Conservation (phyloP, 2,888 invertebrate species). For the Volucella inflata region DNA sequence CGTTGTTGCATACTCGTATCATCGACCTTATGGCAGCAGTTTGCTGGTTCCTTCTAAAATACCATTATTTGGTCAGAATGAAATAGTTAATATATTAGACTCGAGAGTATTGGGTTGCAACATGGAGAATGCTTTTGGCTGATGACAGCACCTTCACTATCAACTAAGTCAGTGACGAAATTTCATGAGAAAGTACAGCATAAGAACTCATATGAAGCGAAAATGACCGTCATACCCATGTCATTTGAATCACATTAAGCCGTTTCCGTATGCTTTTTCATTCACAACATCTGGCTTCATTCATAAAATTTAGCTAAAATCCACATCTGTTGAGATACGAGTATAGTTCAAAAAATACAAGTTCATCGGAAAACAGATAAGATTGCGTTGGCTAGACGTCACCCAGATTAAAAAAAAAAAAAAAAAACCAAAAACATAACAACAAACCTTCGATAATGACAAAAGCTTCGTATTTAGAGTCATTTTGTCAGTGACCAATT, state of each 20-base stretch:
- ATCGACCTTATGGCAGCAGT: too few species aligned
- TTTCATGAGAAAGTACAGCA: too few species aligned
- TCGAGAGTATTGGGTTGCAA: too few species aligned
- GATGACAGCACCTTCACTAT: too few species aligned
- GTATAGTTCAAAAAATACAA: conserved; percentile 21
- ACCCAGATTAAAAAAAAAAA: not conserved
- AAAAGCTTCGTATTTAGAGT: not conserved
- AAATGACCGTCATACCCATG: conserved; percentile 1
- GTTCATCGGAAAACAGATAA: conserved; percentile 4
- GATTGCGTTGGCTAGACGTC: not conserved
- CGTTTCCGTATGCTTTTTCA: not conserved
- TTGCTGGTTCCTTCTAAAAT: too few species aligned
- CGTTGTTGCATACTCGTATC: too few species aligned
- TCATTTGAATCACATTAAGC: conserved; percentile 18
- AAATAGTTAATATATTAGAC: too few species aligned
- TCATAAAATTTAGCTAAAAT: conserved; percentile 12
- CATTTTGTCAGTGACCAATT: not conserved
- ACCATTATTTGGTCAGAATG: too few species aligned
- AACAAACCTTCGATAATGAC: not conserved
- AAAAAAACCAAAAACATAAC: not conserved
- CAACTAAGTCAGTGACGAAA: too few species aligned
- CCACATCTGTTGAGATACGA: not conserved
- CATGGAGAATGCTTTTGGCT: too few species aligned
- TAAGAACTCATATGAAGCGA: not conserved
- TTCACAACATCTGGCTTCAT: conserved; percentile 15